Conservation (phyloP, 2,888 invertebrate species). For the Adela reaumurella region DNA sequence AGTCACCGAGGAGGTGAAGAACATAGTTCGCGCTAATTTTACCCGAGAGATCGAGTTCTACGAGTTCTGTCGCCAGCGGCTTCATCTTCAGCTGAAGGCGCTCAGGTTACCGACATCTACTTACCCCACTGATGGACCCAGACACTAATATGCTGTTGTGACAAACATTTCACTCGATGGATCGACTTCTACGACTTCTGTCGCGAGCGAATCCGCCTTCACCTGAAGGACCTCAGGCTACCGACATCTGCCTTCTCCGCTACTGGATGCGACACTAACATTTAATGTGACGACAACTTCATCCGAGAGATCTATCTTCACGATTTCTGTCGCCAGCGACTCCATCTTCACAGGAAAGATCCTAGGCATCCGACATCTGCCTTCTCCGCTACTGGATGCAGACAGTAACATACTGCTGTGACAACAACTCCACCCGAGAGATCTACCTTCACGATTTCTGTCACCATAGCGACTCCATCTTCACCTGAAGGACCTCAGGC, state of each 20-base stretch:
- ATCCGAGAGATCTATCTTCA: conserved; percentile 89
- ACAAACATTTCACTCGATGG: neutral
- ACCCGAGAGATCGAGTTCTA: conserved; percentile 89
- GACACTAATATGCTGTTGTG: neutral
- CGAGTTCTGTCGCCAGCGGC: conserved; percentile 81
- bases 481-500: too few relatives aligned
- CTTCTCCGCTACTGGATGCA: conserved; percentile 16
- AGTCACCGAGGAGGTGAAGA: conserved; percentile 80
- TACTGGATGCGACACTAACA: too few relatives aligned
- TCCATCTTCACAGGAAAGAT: conserved; percentile 76
- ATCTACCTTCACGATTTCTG: too few relatives aligned
- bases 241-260: too few relatives aligned
- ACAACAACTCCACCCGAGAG: neutral
- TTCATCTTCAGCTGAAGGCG: conserved; percentile 76
- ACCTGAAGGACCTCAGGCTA: too few relatives aligned
- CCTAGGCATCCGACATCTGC: conserved; percentile 52
- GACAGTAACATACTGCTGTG: neutral
- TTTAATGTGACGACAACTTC: conserved; percentile 68
- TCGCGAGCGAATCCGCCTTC: too few relatives aligned
- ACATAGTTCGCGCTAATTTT: conserved; percentile 80
- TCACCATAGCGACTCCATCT: too few relatives aligned
- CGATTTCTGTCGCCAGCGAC: conserved; percentile 81
- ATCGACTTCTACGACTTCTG: too few relatives aligned
- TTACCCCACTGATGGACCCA: conserved; percentile 17
- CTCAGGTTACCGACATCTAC: conserved; percentile 52